Evolutionary conservation across 2,797 vertebrate species (phyloP), one percentile per base, ranked within the genome.

Genomic region (Anguilla anguilla): DNA sequence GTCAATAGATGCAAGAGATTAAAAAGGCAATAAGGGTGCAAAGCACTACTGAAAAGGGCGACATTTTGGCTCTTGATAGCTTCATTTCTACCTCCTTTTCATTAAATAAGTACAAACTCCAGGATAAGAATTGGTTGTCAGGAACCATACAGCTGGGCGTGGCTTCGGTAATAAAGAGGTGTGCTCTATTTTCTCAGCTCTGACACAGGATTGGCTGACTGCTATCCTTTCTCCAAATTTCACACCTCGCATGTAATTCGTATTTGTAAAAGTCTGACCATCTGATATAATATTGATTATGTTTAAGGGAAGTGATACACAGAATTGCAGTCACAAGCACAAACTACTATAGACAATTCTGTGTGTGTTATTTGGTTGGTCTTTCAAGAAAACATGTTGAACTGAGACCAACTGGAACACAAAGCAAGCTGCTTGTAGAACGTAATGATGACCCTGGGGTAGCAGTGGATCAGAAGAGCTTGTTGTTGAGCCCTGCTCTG

Each of bases 1-100:
- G 89, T 89, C 88, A 92, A 86, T 91, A 93, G 92, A 94, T 91
- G 92, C 90, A 88, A 86, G 55, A 22, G 93, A 94, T 93, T 92
- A 94, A 87, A 86, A 91, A 91, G 91, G 91, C 92, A 91, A 89
- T 91, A 87, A 85, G 85, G 88, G 82, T 89, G 88, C 89, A 91
- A 89, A 89, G 39, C 31, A 4, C n/a, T 87, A 69, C 85, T 19
- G 84, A 86, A 85, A 10, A 0, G 84, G 86, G 31, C 86, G 92
- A 91, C 89, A 87, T 91, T 93, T 92, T 84, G 35, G 43, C 22
- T 49, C 83, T 10, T 81, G 67, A 11, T 79, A 64, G 74, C 1
- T 64, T 25, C n/a, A 5, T 88, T 88, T 49, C 88, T 87, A 86
- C 72, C 85, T 85, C 17, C 17, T 79, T 87, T 82, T 64, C 74